phyloP scores from a whole-genome alignment of 2,797 vertebrate genomes.

The Oceanodroma leucorhoa region DNA sequence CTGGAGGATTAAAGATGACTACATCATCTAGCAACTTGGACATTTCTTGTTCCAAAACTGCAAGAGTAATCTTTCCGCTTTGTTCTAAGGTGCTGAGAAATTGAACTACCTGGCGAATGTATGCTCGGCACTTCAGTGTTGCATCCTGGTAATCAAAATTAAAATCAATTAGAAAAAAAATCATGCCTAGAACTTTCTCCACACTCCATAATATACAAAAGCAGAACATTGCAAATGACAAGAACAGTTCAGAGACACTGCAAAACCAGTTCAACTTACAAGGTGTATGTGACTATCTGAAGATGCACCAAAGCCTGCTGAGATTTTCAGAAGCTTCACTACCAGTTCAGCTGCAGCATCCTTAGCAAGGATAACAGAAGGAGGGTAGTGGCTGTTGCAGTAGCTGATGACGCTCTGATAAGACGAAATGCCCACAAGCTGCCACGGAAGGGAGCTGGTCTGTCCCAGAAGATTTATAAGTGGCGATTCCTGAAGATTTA shows the following conservation, averaged over 20 bases:
- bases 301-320: slow-evolving; percentile 85
- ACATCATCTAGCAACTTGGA: slow-evolving; percentile 87
- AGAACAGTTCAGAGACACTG: not conserved
- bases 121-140: slow-evolving; percentile 85
- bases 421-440: slow-evolving; percentile 87
- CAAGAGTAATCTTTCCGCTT: slow-evolving; percentile 84
- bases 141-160: slow-evolving; percentile 80
- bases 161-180: not conserved
- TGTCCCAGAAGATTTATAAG: slow-evolving; percentile 89
- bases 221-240: not conserved
- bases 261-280: slow-evolving; percentile 61
- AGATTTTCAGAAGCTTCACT: slow-evolving; percentile 86
- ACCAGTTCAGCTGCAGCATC: slow-evolving; percentile 83
- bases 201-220: not conserved
- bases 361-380: slow-evolving; percentile 83
- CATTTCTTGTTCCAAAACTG: slow-evolving; percentile 86
- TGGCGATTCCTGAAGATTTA: slow-evolving; percentile 83
- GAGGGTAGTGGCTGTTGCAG: slow-evolving; percentile 90
- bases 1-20: slow-evolving; percentile 88
- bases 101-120: slow-evolving; percentile 86
- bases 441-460: slow-evolving; percentile 90
- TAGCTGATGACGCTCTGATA: slow-evolving; percentile 90
- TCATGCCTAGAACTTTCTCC: not conserved
- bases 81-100: slow-evolving; percentile 90
- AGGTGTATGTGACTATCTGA: slow-evolving; percentile 78